Conservation (phyloP, 2,113 vertebrate genomes). For the Tauraco erythrolophus region DNA sequence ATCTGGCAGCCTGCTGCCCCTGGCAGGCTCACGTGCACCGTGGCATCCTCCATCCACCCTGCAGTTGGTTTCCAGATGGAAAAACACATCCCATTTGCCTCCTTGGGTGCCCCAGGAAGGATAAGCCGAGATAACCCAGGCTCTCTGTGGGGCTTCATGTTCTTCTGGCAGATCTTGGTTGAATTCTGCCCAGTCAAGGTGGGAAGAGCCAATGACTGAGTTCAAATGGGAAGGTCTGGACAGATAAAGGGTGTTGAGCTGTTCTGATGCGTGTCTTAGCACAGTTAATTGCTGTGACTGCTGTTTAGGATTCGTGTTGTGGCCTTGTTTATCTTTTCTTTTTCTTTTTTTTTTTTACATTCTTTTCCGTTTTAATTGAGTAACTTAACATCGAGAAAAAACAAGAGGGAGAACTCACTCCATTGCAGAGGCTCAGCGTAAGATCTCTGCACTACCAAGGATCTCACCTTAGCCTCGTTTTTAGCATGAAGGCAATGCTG, state of each 20-base stretch:
- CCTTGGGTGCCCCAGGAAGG: not conserved
- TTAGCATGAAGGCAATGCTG: not conserved
- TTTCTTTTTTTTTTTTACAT: not conserved
- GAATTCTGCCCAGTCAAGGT: not conserved
- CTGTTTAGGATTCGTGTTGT: not conserved
- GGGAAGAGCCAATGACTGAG: not conserved
- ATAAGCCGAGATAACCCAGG: not conserved
- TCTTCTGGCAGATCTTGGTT: not conserved
- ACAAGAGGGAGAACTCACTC: not conserved
- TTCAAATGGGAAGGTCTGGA: not conserved
- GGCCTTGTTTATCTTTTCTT: not conserved
- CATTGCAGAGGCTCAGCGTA: not conserved
- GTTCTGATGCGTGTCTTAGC: too few species aligned
- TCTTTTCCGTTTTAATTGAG: not conserved
- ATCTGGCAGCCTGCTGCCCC: not conserved
- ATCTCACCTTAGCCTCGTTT: not conserved
- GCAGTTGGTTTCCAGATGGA: not conserved
- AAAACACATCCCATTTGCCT: fast-evolving
- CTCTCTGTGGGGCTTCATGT: not conserved
- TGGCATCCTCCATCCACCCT: not conserved
- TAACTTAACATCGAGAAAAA: not conserved
- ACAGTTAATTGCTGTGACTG: not conserved
- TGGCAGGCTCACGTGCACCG: fast-evolving
- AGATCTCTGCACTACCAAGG: not conserved
- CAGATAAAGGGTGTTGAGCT: too few species aligned